A percentile compares a stretch with the other conserved stretches of the same genome.
phyloP scores from a whole-genome alignment of 2,888 invertebrate genomes.

The Slavum lentiscoides region DNA sequence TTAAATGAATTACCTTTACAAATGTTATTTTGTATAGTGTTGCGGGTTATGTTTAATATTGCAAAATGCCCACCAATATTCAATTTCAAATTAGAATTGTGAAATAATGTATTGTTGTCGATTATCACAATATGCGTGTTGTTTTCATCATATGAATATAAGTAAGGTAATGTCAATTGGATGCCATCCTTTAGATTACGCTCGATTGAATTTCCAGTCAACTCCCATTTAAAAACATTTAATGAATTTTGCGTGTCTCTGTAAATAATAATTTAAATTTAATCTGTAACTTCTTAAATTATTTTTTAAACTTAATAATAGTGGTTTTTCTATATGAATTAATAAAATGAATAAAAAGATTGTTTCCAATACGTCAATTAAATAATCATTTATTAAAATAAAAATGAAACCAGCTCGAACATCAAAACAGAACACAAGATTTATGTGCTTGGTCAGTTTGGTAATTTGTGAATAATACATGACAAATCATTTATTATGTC shows the following conservation, averaged over 20 bases:
- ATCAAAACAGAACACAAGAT: too few species aligned
- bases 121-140: slow-evolving; percentile 88
- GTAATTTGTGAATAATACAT: too few species aligned
- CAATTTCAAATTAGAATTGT: slow-evolving; percentile 83
- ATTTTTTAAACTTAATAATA: too few species aligned
- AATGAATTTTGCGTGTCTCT: slow-evolving; percentile 93
- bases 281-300: not conserved
- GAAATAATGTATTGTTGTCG: slow-evolving; percentile 83
- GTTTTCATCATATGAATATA: slow-evolving; percentile 93
- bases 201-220: slow-evolving; percentile 84
- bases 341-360: too few species aligned
- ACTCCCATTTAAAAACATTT: slow-evolving; percentile 92
- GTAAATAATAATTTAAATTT: slow-evolving; percentile 11
- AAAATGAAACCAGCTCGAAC: too few species aligned
- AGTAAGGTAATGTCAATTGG: slow-evolving; percentile 86
- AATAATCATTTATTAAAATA: too few species aligned
- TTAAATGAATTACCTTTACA: slow-evolving; percentile 65
- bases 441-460: too few species aligned
- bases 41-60: slow-evolving; percentile 81
- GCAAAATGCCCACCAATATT: slow-evolving; percentile 92
- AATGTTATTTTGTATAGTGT: slow-evolving; percentile 80
- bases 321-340: too few species aligned
- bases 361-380: too few species aligned
- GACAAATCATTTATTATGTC: too few species aligned
- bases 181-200: slow-evolving; percentile 86